Evolutionary conservation across 2,888 invertebrate genomes (phyloP), one percentile per base, ranked within the genome.

Genomic region (Tipula lateralis): DNA sequence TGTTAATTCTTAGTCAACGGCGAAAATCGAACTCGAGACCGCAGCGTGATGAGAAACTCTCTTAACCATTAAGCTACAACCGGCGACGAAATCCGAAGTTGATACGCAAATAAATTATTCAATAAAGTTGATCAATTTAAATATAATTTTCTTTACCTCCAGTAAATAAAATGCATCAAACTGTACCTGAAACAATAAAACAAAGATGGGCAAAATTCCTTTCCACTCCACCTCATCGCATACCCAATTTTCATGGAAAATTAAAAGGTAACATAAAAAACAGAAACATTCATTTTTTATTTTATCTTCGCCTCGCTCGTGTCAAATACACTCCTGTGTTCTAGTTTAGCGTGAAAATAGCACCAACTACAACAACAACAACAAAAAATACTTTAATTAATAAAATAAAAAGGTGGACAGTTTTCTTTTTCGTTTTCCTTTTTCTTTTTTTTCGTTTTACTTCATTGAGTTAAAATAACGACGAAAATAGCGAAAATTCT

Each of bases 351-450:
- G 66, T 66, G 66, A 66, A 66, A 66, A 24, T 66, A 66, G 66
- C 66, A 66, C 66, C 66, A 66, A 24, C 24, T 66, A 66, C 66
- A 66, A 19, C 24, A 50, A 50, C 44, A 50, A 50, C 44, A 66
- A 24, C 24, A 66, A 50, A 50, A 66, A 24, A 24, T 66, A 24
- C 66, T 66, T 66, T 66, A 66, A 66, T 66, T 66, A 66, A 66
- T 66, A 66, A 66, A 66, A 66, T 66, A 66, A 66, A n/a, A 66
- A 66, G 66, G 66, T 66, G 66, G 66, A 66, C 66, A 66, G 66
- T 66, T 66, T 66, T 66, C 66, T 19, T 66, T 66, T 24, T 3
- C 24, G 24, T 24, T 6, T 66, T 66, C 24, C 2, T 24, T 9
- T n/a, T 24, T 66, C 2, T 66, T 66, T 13, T 66, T 24, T 66